Percentiles rank a stretch among this genome's conserved stretches.
These are phyloP conservation scores for Gymnorhina tibicen DNA, from an alignment of 2,113 vertebrate species.

Conservation along the genomic window DNA sequence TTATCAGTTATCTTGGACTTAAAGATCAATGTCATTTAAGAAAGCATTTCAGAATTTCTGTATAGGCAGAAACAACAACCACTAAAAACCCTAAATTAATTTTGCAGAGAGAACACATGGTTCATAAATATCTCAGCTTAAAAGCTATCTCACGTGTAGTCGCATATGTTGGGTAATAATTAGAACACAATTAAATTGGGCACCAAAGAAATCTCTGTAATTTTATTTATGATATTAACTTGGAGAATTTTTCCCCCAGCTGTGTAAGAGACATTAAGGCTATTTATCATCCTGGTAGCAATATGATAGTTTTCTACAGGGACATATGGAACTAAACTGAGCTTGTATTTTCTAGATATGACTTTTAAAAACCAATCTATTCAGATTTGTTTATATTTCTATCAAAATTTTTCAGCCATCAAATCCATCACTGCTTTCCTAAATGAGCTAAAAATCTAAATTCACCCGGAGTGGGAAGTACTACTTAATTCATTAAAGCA, in stretches of 20 bases:
- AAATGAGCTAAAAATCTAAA: background rate
- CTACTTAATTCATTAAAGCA: background rate
- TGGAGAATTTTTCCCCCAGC: background rate
- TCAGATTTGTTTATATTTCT: background rate
- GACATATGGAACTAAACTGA: background rate
- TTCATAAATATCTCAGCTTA: background rate
- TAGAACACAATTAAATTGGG: background rate
- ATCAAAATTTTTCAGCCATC: background rate
- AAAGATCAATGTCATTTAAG: background rate
- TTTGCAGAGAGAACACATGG: background rate
- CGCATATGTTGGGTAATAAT: background rate
- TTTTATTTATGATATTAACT: constrained; percentile 23
- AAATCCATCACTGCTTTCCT: background rate
- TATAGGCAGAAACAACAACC: background rate
- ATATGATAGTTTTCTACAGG: background rate
- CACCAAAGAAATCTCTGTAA: background rate
- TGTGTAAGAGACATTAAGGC: background rate
- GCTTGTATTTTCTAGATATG: background rate
- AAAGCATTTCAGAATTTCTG: background rate
- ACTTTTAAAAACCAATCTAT: background rate
- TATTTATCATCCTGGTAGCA: background rate
- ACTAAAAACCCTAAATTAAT: background rate
- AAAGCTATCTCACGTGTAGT: background rate
- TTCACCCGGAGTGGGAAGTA: background rate
- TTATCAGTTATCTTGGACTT: background rate